A percentile compares a stretch with the other conserved stretches of the same genome.
Evolutionary conservation across 2,888 invertebrate species (phyloP).

Genomic region (Drosophila austrosaltans): DNA sequence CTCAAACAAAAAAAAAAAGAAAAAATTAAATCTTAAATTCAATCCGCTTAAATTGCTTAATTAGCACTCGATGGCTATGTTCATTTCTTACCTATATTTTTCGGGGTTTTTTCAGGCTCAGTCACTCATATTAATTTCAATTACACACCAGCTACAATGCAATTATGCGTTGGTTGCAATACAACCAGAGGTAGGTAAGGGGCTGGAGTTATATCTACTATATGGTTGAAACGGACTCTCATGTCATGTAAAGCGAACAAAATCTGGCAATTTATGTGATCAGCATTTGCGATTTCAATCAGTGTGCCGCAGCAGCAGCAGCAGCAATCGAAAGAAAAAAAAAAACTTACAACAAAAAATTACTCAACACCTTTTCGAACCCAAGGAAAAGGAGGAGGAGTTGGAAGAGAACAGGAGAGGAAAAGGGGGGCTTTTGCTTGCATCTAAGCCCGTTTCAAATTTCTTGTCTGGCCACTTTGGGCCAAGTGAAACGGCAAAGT

Average conservation of each 20-base stretch:
- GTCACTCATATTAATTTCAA: slow-evolving; percentile 81
- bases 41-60: slow-evolving; percentile 82
- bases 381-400: slow-evolving; percentile 5
- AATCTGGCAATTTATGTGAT: slow-evolving; percentile 82
- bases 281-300: slow-evolving; percentile 80
- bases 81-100: not conserved
- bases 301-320: slow-evolving; percentile 38
- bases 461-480: slow-evolving; percentile 50
- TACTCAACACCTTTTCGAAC: slow-evolving; percentile 74
- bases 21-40: slow-evolving; percentile 72
- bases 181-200: not conserved
- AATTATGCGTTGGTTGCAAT: slow-evolving; percentile 68
- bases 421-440: slow-evolving; percentile 23
- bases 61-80: slow-evolving; percentile 58
- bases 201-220: not conserved
- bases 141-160: slow-evolving; percentile 78
- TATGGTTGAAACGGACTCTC: slow-evolving; percentile 16
- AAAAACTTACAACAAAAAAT: slow-evolving; percentile 57
- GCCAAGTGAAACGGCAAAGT: slow-evolving; percentile 31
- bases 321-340: slow-evolving; percentile 12
- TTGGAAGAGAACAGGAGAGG: slow-evolving; percentile 21
- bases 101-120: slow-evolving; percentile 42
- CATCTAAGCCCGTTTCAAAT: slow-evolving; percentile 69
- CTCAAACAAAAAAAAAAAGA: not conserved
- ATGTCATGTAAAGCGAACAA: slow-evolving; percentile 67